Evolutionary conservation across 2,888 invertebrate genomes (phyloP), one percentile per base, ranked within the genome.

Genomic region (Mechanitis mazaeus): DNA sequence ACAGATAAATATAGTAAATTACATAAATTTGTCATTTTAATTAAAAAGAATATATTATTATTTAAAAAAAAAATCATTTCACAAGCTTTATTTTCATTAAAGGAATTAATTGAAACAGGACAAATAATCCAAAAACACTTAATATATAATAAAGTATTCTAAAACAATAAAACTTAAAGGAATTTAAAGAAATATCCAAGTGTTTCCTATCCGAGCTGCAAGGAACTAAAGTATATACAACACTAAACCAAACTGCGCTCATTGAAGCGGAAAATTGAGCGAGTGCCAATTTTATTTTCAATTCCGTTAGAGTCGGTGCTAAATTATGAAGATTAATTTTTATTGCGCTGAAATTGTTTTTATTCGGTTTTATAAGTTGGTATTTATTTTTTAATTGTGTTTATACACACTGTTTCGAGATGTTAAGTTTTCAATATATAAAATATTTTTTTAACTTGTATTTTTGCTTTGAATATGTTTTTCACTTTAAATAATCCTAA

Each of bases 221-320:
- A 57, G 60, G 50, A 58, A 67, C 62, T 63, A 56, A 58, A 64
- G 61, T 59, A 64, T 63, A 61, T 72, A 72, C 66, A 69, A 72
- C 72, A 80, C 76, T 73, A 78, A 38, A 38, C 2, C 2, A 38
- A 79, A 82, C 80, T 82, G 83, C 80, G 78, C 81, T 80, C 80
- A 83, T 81, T 78, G 83, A 79, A 71, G 77, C 20, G 20, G 78
- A 79, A 84, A 85, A 86, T 83, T 82, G 84, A 84, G 78, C 75
- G 78, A 20, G 20, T 20, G 20, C 20, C 20, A 20, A 20, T 20
- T 83, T 79, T 81, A 79, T 83, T 85, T 84, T 81, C 83, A 82
- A 82, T 84, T 80, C 74, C 38, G 68, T 68, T 68, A 68, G 71
- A 70, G 67, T 69, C 65, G 38, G 1, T 2, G 38, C 38, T 38